A percentile compares a stretch with the other conserved stretches of the same genome.
These are phyloP conservation scores for Caenorhabditis afra DNA, from an alignment of 2,888 invertebrate genomes.

Conservation along the genomic window DNA sequence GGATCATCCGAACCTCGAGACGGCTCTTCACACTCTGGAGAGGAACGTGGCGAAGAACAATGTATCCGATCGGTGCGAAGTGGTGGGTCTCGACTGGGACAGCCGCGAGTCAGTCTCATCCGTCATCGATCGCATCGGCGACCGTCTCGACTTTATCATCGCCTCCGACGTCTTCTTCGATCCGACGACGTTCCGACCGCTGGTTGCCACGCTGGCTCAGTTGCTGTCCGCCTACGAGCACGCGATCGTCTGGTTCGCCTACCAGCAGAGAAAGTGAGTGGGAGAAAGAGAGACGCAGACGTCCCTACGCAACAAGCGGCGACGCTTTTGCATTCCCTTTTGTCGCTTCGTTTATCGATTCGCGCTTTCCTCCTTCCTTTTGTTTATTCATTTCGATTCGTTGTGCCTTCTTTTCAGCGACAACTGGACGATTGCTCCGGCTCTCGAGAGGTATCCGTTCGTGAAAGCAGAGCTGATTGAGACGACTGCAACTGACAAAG, in stretches of 20 bases:
- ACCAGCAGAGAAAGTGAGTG: conserved; percentile 76
- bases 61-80: conserved; percentile 14
- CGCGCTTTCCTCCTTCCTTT: conserved; percentile 1
- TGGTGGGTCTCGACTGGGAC: conserved; percentile 63
- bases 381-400: conserved; percentile 2
- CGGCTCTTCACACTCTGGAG: conserved; percentile 60
- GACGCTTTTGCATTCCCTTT: too few species aligned
- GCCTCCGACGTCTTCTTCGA: conserved; percentile 79
- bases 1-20: conserved; percentile 60
- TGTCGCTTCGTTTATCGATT: not conserved
- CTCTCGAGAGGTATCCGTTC: conserved; percentile 41
- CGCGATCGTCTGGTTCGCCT: conserved; percentile 68
- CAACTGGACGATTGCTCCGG: conserved; percentile 62
- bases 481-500: conserved; percentile 31
- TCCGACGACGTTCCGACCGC: conserved; percentile 68
- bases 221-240: conserved; percentile 65
- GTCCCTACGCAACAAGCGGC: not conserved
- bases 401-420: conserved; percentile 62
- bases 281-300: conserved; percentile 1
- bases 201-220: conserved; percentile 64
- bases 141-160: conserved; percentile 67
- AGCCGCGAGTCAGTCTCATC: conserved; percentile 5
- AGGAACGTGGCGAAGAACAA: conserved; percentile 59
- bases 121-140: conserved; percentile 18
- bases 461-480: conserved; percentile 24